Base-by-base conservation (phyloP, 2,113 vertebrate genomes). In the Hassar affinis region DNA sequence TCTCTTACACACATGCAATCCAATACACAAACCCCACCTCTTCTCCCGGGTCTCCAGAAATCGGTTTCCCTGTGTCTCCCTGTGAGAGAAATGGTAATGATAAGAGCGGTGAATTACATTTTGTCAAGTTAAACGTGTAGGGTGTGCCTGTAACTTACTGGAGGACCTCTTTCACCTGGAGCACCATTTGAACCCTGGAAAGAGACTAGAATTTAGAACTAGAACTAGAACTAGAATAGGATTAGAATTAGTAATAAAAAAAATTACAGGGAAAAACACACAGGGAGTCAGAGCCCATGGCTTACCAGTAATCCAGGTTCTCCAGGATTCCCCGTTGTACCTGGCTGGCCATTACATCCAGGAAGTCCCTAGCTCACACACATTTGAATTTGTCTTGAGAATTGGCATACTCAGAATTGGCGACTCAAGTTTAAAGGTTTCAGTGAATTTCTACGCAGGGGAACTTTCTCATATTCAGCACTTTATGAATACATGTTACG, bases 11-110 rank as follows among this genome's bases (percentile, higher is more conserved):
- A 45, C n/a, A 66, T 33, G 52, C 61, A 78, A 59, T 47, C 62
- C 72, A 30, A 52, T 20, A 82, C 27, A 61, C 25, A 52, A 20
- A 79, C 77, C 64, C 56, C 88, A 94, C 93, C 91, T 93, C 91
- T 0, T 92, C 92, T 89, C 93, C 93, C 91, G 90, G 91, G 45
- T 74, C 86, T 80, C 93, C 93, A 0, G 91, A 68, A 49, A 94
- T 59, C 25, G 89, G 89, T 66, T 90, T 91, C 20, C 92, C 93
- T 82, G 82, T 85, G 72, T 94, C 90, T 77, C 93, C 93, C 93
- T 94, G 82, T 3, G 27, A 17, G 18, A 20, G 78, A 78, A 82
- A 10, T 27, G 1, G 1, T 20, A 75, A 62, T 17, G n/a, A 6
- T 71, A 72, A 75, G 14, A 42, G 20, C 8, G 51, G 4, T 35